Evolutionary conservation across 1,140 invertebrate genomes (phyloP).

Genomic region (Calliphora vicina): DNA sequence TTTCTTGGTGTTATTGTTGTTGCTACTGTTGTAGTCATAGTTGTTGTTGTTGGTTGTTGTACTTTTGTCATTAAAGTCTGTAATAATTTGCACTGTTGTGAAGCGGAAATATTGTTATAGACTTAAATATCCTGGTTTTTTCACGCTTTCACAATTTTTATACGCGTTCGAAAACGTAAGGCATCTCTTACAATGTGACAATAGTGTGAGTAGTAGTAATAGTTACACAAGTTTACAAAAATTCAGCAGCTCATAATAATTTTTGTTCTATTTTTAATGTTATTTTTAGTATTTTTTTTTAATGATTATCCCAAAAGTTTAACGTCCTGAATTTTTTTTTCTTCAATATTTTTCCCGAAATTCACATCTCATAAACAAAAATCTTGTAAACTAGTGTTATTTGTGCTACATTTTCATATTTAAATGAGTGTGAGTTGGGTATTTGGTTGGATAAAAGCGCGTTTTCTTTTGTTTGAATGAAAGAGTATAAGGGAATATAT

Average conservation of each 20-base stretch:
- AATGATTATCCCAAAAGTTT: no score
- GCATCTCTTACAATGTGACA: background rate
- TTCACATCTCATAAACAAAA: background rate
- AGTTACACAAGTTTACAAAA: no score
- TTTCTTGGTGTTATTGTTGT: background rate
- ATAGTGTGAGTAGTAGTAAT: background rate
- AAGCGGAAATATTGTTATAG: slow-evolving; percentile 9
- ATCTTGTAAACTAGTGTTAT: no score
- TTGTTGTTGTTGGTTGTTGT: background rate
- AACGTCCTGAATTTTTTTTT: no score
- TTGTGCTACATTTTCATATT: background rate
- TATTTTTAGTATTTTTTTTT: no score
- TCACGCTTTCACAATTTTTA: slow-evolving; percentile 9
- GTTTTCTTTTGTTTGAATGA: background rate
- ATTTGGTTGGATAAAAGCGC: background rate
- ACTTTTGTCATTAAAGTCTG: background rate
- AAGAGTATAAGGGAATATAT: background rate
- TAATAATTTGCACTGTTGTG: background rate
- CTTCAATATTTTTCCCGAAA: no score
- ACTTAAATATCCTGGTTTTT: background rate
- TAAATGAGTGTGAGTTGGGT: background rate
- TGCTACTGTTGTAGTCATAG: background rate
- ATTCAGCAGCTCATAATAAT: no score
- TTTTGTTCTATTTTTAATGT: no score
- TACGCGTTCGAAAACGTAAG: background rate